Conservation (phyloP, 2,797 vertebrate species). For the Podargus strigoides region DNA sequence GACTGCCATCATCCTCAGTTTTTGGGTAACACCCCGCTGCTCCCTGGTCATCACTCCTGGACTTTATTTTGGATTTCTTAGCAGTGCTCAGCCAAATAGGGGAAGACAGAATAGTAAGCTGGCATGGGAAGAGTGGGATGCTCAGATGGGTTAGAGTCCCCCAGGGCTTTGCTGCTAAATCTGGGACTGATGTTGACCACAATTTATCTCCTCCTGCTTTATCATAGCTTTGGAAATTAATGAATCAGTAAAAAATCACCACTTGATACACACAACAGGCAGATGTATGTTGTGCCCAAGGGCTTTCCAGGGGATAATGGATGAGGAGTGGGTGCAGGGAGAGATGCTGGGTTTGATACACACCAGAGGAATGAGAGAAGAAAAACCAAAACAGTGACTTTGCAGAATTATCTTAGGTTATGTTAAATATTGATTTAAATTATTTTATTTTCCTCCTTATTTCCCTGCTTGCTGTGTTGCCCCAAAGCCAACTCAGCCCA, state of each 20-base stretch:
- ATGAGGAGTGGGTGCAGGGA: too few relatives aligned
- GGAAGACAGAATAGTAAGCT: neutral
- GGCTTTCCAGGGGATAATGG: too few relatives aligned
- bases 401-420: too few relatives aligned
- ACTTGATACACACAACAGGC: too few relatives aligned
- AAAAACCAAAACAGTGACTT: too few relatives aligned
- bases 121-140: accelerated
- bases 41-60: neutral
- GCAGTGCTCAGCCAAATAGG: accelerated
- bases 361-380: too few relatives aligned
- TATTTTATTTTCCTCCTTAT: neutral
- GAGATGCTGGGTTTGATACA: too few relatives aligned
- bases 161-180: neutral
- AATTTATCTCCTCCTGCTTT: neutral
- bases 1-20: neutral
- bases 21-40: neutral
- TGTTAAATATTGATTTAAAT: accelerated
- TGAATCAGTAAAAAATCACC: neutral
- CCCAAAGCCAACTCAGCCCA: neutral
- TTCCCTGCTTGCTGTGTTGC: neutral
- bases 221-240: neutral
- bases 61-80: neutral
- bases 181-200: neutral
- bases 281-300: too few relatives aligned
- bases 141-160: neutral